Percentiles rank a stretch among this genome's conserved stretches.
phyloP scores from a whole-genome alignment of 2,888 invertebrate species.

The Poecilobothrus nobilitatus region DNA sequence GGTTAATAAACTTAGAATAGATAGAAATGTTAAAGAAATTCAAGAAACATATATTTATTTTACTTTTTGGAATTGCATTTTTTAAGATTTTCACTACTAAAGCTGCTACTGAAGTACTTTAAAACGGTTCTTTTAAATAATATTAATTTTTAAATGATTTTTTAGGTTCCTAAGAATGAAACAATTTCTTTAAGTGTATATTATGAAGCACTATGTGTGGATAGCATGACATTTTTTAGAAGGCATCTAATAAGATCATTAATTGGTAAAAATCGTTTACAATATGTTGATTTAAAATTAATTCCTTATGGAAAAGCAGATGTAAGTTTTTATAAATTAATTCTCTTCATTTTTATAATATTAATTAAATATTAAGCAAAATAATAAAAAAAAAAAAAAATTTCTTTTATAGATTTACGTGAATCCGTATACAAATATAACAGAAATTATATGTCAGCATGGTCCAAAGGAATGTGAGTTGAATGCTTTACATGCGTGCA shows the following conservation, averaged over 20 bases:
- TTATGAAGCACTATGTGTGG: conserved; percentile 40
- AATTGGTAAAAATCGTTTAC: conserved; percentile 28
- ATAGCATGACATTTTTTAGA: conserved; percentile 36
- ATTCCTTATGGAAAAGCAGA: conserved; percentile 41
- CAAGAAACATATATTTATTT: too few species aligned
- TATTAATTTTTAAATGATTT: neutral
- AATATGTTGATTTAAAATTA: conserved; percentile 32
- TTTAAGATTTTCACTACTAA: too few species aligned
- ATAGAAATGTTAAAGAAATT: too few species aligned
- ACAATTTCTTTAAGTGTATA: conserved; percentile 34
- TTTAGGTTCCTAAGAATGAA: conserved; percentile 2
- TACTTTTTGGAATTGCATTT: too few species aligned
- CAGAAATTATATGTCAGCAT: conserved; percentile 36
- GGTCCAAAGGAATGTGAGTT: conserved; percentile 36
- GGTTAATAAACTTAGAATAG: too few species aligned
- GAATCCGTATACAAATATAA: conserved; percentile 26
- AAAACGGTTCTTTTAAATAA: too few species aligned
- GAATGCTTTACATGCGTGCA: conserved; percentile 40
- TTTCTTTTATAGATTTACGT: conserved; percentile 24
- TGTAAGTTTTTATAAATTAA: conserved; percentile 27
- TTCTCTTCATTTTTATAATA: too few species aligned
- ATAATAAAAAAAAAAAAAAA: neutral
- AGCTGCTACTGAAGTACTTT: too few species aligned
- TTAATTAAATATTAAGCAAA: neutral
- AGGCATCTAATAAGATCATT: conserved; percentile 32